Percentiles rank a stretch among this genome's conserved stretches.
These are phyloP conservation scores for Caradrina clavipalpis DNA, from an alignment of 2,888 invertebrate genomes.

Conservation along the genomic window DNA sequence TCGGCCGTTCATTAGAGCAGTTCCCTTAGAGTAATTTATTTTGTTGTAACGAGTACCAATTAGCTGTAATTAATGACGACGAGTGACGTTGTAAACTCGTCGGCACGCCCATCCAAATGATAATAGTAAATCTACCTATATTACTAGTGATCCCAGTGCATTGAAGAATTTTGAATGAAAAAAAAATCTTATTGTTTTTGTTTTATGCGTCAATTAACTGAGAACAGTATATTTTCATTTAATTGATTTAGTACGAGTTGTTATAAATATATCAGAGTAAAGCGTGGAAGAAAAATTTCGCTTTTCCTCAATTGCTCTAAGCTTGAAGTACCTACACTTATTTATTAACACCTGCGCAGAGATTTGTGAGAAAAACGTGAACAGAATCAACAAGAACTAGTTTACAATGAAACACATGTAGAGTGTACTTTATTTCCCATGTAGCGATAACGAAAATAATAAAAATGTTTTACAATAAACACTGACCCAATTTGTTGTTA, in stretches of 20 bases:
- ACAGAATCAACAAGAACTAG: conserved; percentile 32
- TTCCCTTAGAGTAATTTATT: conserved; percentile 21
- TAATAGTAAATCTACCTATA: conserved; percentile 38
- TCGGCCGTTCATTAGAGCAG: conserved; percentile 23
- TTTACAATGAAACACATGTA: conserved; percentile 49
- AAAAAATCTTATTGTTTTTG: not conserved
- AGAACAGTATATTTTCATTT: not conserved
- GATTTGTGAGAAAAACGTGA: conserved; percentile 21
- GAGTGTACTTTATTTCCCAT: conserved; percentile 32
- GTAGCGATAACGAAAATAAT: conserved; percentile 50
- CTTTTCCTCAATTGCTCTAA: not conserved
- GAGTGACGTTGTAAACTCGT: conserved; percentile 23
- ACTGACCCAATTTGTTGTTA: conserved; percentile 37
- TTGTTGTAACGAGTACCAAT: conserved; percentile 19
- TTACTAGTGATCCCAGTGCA: conserved; percentile 12
- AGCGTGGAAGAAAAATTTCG: not conserved
- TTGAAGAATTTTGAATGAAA: conserved; percentile 12
- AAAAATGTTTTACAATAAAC: conserved; percentile 41
- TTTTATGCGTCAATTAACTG: conserved; percentile 6
- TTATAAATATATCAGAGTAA: too few species aligned
- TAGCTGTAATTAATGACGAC: conserved; percentile 30
- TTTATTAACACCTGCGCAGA: conserved; percentile 13
- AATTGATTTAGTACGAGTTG: not conserved
- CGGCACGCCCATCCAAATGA: conserved; percentile 25
- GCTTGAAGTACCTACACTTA: not conserved